These are phyloP conservation scores for Acleris laterana DNA, from an alignment of 2,888 invertebrate genomes.

Conservation along the genomic window DNA sequence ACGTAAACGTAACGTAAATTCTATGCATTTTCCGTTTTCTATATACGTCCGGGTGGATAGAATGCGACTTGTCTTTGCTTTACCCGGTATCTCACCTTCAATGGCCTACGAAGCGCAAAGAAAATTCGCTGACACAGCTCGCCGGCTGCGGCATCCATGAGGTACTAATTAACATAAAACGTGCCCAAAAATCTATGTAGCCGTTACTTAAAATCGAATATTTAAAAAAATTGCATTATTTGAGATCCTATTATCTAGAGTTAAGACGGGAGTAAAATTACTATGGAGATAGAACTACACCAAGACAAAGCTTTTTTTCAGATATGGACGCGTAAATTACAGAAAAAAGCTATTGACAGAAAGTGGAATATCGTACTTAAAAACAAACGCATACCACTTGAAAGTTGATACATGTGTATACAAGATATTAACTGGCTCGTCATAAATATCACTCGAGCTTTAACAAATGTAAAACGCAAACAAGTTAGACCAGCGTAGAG, in stretches of 20 bases:
- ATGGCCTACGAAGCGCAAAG: too few species aligned
- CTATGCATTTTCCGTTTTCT: too few species aligned
- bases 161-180: not conserved
- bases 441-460: conserved; percentile 54
- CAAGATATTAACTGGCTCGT: conserved; percentile 17
- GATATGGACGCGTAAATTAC: not conserved
- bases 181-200: not conserved
- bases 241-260: not conserved
- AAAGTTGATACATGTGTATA: not conserved
- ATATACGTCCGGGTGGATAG: too few species aligned
- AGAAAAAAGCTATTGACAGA: conserved; percentile 1
- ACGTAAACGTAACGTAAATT: too few species aligned
- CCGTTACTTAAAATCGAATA: not conserved
- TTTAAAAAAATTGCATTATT: not conserved
- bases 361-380: not conserved
- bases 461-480: conserved; percentile 68
- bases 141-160: too few species aligned
- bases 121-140: too few species aligned
- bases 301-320: not conserved
- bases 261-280: not conserved
- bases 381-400: too few species aligned
- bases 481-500: conserved; percentile 59
- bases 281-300: not conserved
- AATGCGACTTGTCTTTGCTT: too few species aligned
- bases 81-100: too few species aligned